These are phyloP conservation scores for Orchestes rusci DNA, from an alignment of 2,888 invertebrate genomes.

Conservation along the genomic window DNA sequence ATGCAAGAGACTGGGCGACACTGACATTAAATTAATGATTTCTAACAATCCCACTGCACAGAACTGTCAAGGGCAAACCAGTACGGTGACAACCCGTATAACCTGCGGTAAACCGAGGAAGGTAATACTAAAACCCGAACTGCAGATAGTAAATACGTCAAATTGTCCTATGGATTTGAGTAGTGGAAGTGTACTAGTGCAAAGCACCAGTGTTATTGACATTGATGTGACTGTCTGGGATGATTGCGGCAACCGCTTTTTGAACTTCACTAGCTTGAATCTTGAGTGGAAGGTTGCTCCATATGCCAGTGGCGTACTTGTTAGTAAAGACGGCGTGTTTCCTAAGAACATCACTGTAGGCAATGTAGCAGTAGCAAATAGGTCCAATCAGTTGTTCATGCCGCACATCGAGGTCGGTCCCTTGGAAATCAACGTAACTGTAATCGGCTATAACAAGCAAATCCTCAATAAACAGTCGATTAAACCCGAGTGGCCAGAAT, in stretches of 20 bases:
- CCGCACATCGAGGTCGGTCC: conserved; percentile 45
- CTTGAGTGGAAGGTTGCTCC: conserved; percentile 57
- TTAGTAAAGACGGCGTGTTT: conserved; percentile 30
- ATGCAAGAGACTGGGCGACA: conserved; percentile 61
- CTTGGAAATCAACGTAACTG: conserved; percentile 46
- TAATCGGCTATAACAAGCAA: conserved; percentile 29
- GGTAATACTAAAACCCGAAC: conserved; percentile 52
- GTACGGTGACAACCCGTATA: conserved; percentile 50
- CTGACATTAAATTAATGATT: conserved; percentile 49
- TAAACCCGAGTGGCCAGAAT: conserved; percentile 46
- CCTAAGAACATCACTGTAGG: conserved; percentile 31
- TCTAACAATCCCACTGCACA: conserved; percentile 50
- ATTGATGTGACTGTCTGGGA: conserved; percentile 63
- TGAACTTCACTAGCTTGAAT: conserved; percentile 66
- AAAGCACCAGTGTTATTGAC: conserved; percentile 52
- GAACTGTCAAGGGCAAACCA: conserved; percentile 47
- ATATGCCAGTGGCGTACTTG: conserved; percentile 30
- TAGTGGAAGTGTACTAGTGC: conserved; percentile 48
- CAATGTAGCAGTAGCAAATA: conserved; percentile 32
- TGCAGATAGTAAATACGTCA: conserved; percentile 43
- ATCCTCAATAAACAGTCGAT: conserved; percentile 31
- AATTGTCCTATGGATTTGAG: conserved; percentile 51
- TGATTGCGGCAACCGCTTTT: conserved; percentile 58
- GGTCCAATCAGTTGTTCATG: conserved; percentile 39
- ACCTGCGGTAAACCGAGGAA: conserved; percentile 63